Percentiles rank a stretch among this genome's conserved stretches.
phyloP scores from a whole-genome alignment of 2,888 invertebrate species.

The Heterodera filipjevi region DNA sequence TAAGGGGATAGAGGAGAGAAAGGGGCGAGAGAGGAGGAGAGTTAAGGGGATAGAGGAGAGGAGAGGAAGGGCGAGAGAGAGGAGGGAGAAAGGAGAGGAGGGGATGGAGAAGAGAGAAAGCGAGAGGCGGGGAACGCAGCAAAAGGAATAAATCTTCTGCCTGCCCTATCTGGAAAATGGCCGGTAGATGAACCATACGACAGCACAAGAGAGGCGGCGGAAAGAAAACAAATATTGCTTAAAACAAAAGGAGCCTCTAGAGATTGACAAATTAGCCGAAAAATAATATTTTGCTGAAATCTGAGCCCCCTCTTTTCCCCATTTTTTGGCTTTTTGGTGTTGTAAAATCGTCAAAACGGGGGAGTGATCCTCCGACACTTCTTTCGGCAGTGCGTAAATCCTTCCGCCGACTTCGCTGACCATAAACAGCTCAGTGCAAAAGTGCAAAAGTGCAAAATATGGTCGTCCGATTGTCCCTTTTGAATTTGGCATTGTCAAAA shows the following conservation, averaged over 20 bases:
- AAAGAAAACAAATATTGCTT: no score
- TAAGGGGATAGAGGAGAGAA: neutral
- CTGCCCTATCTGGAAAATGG: no score
- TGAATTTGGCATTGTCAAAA: neutral
- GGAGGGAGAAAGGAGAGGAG: no score
- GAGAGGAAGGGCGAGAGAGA: no score
- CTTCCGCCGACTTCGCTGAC: neutral
- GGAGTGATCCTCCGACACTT: neutral
- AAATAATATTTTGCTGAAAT: neutral
- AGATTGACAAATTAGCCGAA: neutral
- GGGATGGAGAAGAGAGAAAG: no score
- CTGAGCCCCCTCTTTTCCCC: neutral
- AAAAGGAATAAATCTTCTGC: no score
- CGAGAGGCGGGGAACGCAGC: no score
- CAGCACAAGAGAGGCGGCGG: no score
- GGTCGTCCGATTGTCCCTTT: neutral
- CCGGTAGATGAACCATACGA: no score
- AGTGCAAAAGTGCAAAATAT: no score
- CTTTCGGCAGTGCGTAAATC: slow-evolving; percentile 6
- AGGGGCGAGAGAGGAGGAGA: neutral
- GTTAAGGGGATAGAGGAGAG: neutral
- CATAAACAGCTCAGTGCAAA: neutral
- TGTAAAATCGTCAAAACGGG: neutral
- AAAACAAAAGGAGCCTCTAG: neutral
- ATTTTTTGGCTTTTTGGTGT: neutral